A percentile compares a stretch with the other conserved stretches of the same genome.
Conservation (phyloP, 2,888 invertebrate genomes). For the Ariolimax columbianus region DNA sequence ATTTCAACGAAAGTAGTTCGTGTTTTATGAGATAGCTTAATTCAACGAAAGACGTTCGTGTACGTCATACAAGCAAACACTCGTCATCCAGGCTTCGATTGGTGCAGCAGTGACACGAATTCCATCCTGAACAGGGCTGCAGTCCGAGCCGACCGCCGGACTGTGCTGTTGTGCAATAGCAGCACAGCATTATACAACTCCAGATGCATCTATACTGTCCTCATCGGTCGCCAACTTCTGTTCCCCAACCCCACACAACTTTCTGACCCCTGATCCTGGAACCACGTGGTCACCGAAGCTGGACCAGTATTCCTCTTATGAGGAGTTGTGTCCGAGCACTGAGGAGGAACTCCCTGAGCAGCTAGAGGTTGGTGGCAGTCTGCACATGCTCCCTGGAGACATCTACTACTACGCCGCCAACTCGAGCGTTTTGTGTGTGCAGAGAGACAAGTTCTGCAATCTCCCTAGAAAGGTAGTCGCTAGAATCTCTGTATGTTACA, state of each 20-base stretch:
- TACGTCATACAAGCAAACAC: too few relatives aligned
- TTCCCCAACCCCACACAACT: background rate
- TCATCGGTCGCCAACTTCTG: background rate
- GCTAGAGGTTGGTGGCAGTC: slow-evolving; percentile 48
- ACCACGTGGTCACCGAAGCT: slow-evolving; percentile 41
- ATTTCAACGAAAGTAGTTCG: too few relatives aligned
- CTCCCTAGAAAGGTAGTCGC: slow-evolving; percentile 28
- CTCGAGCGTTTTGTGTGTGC: slow-evolving; percentile 76
- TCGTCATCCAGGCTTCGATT: too few relatives aligned
- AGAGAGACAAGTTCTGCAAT: slow-evolving; percentile 56
- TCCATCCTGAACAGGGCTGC: too few relatives aligned
- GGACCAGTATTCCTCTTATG: slow-evolving; percentile 33
- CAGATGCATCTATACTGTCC: too few relatives aligned
- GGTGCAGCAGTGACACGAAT: too few relatives aligned
- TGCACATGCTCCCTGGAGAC: slow-evolving; percentile 74
- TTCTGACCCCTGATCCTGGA: slow-evolving; percentile 30
- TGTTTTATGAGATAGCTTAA: too few relatives aligned
- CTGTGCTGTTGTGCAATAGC: too few relatives aligned
- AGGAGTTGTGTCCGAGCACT: slow-evolving; percentile 22
- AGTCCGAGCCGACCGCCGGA: too few relatives aligned
- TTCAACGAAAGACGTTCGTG: too few relatives aligned
- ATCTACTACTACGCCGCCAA: slow-evolving; percentile 75
- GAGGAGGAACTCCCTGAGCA: slow-evolving; percentile 51
- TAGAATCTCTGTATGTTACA: too few relatives aligned
- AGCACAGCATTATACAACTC: too few relatives aligned